Conservation (phyloP, 2,797 vertebrate species). For the Phyllotis vaccarum region DNA sequence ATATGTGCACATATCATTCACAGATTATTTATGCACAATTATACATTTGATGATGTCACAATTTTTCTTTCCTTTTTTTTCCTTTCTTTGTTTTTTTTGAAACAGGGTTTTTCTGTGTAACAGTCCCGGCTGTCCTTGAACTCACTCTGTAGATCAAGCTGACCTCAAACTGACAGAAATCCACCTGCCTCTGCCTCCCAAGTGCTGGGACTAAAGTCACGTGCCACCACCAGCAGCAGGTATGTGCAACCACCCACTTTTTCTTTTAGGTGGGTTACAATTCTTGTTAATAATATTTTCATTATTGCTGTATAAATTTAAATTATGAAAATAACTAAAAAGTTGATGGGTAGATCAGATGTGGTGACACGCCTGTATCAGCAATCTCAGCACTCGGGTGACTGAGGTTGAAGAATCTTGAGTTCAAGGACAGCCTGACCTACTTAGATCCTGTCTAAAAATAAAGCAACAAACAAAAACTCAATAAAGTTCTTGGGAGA, state of each 20-base stretch:
- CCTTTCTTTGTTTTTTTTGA: too few species aligned
- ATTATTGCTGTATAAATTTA: neutral
- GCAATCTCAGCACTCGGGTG: neutral
- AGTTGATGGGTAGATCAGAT: neutral
- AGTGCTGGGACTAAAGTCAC: too few species aligned
- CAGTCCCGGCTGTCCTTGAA: too few species aligned
- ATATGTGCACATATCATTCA: neutral
- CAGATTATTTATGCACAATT: conserved; percentile 1
- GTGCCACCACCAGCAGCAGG: neutral
- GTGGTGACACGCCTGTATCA: neutral
- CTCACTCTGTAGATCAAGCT: too few species aligned
- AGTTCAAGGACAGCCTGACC: neutral
- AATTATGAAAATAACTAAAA: conserved; percentile 27
- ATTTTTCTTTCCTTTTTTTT: too few species aligned
- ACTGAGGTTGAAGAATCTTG: neutral
- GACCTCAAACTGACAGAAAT: too few species aligned
- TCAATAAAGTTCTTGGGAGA: neutral
- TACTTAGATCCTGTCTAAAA: neutral
- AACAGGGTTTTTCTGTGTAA: too few species aligned
- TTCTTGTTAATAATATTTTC: neutral
- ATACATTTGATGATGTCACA: neutral
- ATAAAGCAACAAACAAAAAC: neutral
- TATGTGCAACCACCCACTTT: conserved; percentile 16
- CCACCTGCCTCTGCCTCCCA: too few species aligned
- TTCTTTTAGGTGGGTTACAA: neutral